These are phyloP conservation scores for Corvus hawaiiensis DNA, from an alignment of 2,113 vertebrate genomes.

Conservation along the genomic window DNA sequence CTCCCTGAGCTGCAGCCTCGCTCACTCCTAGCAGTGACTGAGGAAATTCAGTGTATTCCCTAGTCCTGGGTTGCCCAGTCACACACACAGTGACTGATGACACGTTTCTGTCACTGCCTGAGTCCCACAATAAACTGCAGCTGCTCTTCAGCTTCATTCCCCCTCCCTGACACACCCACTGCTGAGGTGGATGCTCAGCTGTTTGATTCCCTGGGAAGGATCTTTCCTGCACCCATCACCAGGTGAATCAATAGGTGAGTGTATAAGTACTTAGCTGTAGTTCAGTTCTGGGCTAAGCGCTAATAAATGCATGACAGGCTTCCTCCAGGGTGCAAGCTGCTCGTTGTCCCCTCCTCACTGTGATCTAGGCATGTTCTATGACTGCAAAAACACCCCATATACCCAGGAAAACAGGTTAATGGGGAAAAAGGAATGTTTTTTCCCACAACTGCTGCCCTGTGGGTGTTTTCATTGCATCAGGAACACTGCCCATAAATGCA, in stretches of 20 bases:
- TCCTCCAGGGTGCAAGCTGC: neutral
- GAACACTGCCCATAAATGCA: neutral
- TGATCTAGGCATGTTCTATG: neutral
- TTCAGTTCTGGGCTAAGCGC: neutral
- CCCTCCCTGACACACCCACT: neutral
- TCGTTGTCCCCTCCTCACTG: neutral
- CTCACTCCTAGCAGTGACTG: neutral
- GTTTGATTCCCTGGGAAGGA: neutral
- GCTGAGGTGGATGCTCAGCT: neutral
- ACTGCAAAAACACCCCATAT: neutral
- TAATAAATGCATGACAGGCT: neutral
- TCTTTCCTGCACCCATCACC: neutral
- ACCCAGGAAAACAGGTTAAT: neutral
- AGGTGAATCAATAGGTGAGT: neutral
- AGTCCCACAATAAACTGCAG: neutral
- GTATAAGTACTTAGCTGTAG: accelerated
- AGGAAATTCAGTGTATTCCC: neutral
- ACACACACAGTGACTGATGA: neutral
- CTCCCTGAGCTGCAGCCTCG: neutral
- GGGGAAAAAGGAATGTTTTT: neutral
- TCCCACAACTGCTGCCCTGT: neutral
- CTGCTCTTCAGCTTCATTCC: neutral
- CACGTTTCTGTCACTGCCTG: neutral
- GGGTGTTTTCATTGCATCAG: neutral
- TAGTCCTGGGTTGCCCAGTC: neutral